Evolutionary conservation across 1,140 invertebrate genomes (phyloP).

Genomic region (Apis mellifera): Amel_HAv3.1 CM009935.2:7232501-7233000

Average conservation of each 20-base stretch:
- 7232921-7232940: conserved; percentile 78
- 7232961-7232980: conserved; percentile 81
- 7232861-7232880: conserved; percentile 80
- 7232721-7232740: neutral
- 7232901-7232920: conserved; percentile 78
- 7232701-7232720: no score
- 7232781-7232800: neutral
- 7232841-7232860: conserved; percentile 80
- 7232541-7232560: neutral
- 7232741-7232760: neutral
- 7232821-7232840: conserved; percentile 75
- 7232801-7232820: conserved; percentile 76
- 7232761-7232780: neutral
- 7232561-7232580: neutral
- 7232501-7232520: neutral
- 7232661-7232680: no score
- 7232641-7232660: neutral
- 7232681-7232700: no score
- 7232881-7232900: conserved; percentile 78
- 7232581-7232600: neutral
- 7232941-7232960: conserved; percentile 79
- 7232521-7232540: neutral
- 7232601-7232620: neutral
- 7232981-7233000: conserved; percentile 79
- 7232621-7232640: conserved; percentile 7